Percentiles rank a stretch among this genome's conserved stretches.
phyloP scores from a whole-genome alignment of 2,888 invertebrate species.

The Drosophila merina region DNA sequence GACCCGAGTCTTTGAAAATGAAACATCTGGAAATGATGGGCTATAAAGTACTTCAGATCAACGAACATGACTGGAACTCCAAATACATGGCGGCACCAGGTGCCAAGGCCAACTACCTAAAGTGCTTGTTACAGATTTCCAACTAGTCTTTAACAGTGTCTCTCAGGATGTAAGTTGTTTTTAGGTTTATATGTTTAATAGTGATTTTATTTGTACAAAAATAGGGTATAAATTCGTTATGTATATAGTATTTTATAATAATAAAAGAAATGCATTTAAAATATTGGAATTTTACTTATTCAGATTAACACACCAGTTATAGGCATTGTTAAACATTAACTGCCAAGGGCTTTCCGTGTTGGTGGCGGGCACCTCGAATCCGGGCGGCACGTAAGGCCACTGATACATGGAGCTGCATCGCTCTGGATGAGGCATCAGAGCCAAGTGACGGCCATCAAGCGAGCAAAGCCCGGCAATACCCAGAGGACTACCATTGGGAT shows the following conservation, averaged over 20 bases:
- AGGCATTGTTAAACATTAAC: constrained; percentile 95
- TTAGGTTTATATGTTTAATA: background rate
- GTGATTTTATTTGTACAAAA: constrained; percentile 2
- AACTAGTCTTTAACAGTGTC: constrained; percentile 13
- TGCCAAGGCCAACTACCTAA: constrained; percentile 85
- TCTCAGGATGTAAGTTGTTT: background rate
- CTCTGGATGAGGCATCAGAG: constrained; percentile 99
- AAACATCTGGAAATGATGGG: constrained; percentile 88
- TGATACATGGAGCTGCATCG: constrained; percentile 95
- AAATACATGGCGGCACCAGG: constrained; percentile 85
- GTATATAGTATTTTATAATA: constrained; percentile 3
- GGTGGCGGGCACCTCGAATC: constrained; percentile 80
- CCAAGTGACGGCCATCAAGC: constrained; percentile 95
- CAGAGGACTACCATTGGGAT: constrained; percentile 94
- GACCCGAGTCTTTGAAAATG: constrained; percentile 85
- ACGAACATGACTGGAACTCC: constrained; percentile 85
- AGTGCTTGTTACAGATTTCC: constrained; percentile 80
- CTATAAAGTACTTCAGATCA: constrained; percentile 86
- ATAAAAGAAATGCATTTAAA: background rate
- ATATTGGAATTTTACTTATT: constrained; percentile 1
- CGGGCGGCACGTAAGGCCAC: constrained; percentile 89
- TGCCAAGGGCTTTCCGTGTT: constrained; percentile 93
- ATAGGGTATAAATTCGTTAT: background rate
- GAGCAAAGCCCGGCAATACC: constrained; percentile 97
- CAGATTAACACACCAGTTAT: constrained; percentile 86